Evolutionary conservation across 1,140 invertebrate species (phyloP), one percentile per base, ranked within the genome.

Genomic region (Drosophila baimaii): DNA sequence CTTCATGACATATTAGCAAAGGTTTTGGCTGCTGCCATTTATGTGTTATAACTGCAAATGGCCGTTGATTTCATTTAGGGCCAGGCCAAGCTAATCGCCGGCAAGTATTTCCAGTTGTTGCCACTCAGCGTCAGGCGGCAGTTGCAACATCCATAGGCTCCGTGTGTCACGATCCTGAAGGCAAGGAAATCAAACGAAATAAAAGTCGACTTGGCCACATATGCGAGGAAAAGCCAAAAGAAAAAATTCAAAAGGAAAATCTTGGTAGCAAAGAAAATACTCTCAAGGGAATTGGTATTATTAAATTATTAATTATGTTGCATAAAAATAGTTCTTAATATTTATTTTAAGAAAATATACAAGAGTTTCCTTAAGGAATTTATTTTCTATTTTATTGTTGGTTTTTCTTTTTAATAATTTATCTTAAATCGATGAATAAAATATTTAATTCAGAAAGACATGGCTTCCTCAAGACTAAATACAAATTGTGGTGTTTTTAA

Each of bases 121-220:
- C 57, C 47, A 33, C 35, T 49, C 29, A 15, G 41, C 59, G 43
- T 23, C 35, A n/a, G 2, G 8, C 58, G 9, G 17, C 31, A 69
- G 68, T 71, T 71, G 68, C 68, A 71, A 71, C 65, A 71, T 71
- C 68, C 56, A 47, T 25, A 13, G 64, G 64, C 72, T n/a, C n/a
- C 72, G 77, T 78, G 59, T 89, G 83, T 88, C 83, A 88, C 83
- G 83, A 88, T 88, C 84, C 77, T 79, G 76, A 81, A 74, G 77
- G 76, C 81, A 57, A 85, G 62, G 65, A 81, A 85, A 81, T 80
- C 77, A 56, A 65, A 66, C 61, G 61, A 51, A 69, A 65, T 69
- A 65, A 65, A 69, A 69, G 61, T 69, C 35, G 35, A 43, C 35
- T 43, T 31, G 33, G 46, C 44, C 27, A 21, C 65, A 52, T 43